These are phyloP conservation scores for Xyrichtys novacula DNA, from an alignment of 2,797 vertebrate genomes.

Conservation along the genomic window DNA sequence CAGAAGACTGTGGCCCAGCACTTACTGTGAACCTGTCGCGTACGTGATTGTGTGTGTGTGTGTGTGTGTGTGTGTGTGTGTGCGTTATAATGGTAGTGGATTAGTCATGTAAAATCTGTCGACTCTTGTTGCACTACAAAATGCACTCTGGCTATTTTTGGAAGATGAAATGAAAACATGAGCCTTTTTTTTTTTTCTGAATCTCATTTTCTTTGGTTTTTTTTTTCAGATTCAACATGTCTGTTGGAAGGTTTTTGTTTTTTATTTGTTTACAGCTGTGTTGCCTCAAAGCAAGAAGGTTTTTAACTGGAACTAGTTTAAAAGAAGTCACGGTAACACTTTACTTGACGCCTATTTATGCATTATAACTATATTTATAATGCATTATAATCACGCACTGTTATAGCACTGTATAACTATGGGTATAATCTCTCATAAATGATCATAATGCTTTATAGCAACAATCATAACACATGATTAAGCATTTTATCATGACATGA, in stretches of 20 bases:
- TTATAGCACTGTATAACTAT: too few relatives aligned
- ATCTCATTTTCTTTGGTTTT: constrained; percentile 28
- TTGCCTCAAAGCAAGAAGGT: not conserved
- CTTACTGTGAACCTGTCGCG: constrained; percentile 53
- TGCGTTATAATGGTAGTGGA: constrained; percentile 4
- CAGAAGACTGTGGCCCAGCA: constrained; percentile 61
- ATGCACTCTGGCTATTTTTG: constrained; percentile 45
- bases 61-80: too few relatives aligned
- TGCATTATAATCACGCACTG: too few relatives aligned
- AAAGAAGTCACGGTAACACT: too few relatives aligned
- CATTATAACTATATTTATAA: too few relatives aligned
- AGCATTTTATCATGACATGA: too few relatives aligned
- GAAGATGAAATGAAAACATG: constrained; percentile 29
- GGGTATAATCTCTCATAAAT: too few relatives aligned
- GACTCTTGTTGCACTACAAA: constrained; percentile 36
- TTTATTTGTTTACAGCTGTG: not conserved
- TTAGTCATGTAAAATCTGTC: constrained; percentile 44
- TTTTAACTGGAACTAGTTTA: too few relatives aligned
- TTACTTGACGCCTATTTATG: too few relatives aligned
- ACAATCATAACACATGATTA: too few relatives aligned
- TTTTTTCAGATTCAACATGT: not conserved
- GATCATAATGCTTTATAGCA: too few relatives aligned
- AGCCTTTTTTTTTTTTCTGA: constrained; percentile 4
- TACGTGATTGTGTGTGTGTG: constrained; percentile 22
- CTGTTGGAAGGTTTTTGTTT: not conserved